Evolutionary conservation across 2,888 invertebrate species (phyloP), one percentile per base, ranked within the genome.

Genomic region (Agrilus mali): DNA sequence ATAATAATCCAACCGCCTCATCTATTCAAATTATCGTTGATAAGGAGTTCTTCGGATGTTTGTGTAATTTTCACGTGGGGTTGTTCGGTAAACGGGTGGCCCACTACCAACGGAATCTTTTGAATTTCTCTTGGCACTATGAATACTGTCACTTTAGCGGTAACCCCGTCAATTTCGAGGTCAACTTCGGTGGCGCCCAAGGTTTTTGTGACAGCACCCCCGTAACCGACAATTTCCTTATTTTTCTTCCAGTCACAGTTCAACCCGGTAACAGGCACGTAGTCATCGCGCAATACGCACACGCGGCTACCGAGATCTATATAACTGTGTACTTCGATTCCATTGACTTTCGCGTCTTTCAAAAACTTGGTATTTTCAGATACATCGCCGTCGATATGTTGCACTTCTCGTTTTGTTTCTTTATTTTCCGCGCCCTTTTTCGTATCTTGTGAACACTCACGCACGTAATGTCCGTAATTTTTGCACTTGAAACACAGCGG

Each of bases 101-200:
- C 17, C 3, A 17, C 17, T 5, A 17, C 17, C 17, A 17, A 17
- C 3, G 17, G 17, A 17, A 17, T 5, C 20, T 43, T 43, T 40
- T 53, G 52, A 7, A 42, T 41, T 12, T 48, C 45, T 7, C 43
- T 47, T 6, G 50, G 52, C 14, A 53, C 53, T 7, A 54, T 43
- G 15, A 46, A 43, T n/a, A 50, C 41, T 22, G 42, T 38, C 16
- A 36, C 40, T 10, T 40, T 41, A 6, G 32, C 41, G 4, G 41
- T 10, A 39, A 44, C 36, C 16, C 40, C 33, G 27, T 37, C 41
- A 31, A 41, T 45, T 22, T 5, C 20, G 10, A 45, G 17, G n/a
- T 31, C 33, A 7, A 22, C 20, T 10, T 33, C 33, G 27, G 42
- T 34, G 17, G 42, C n/a, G n/a, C 41, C 35, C 22, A 45, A 33